Base-by-base conservation (phyloP, 1,140 invertebrate genomes). In the Lerema accius region DNA sequence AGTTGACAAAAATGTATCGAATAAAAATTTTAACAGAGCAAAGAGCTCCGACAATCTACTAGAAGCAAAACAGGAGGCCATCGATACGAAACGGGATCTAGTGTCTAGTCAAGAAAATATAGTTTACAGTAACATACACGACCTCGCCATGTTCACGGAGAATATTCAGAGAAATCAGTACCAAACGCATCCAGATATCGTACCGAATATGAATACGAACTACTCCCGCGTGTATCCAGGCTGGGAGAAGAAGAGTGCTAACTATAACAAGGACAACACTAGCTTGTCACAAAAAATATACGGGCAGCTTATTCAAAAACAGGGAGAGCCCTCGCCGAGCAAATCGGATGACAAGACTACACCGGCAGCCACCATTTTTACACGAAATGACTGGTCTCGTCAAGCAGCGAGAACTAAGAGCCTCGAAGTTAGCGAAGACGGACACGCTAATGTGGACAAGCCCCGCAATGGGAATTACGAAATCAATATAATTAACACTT, bases 381-480 rank as follows among this genome's bases (percentile, higher is more conserved):
- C 88, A 66, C 78, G 90, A 88, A 91, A 90, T 90, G 90, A 91
- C 83, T 91, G 90, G 90, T 85, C 89, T 89, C 87, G 90, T 86
- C 90, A 91, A 90, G 90, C 90, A 77, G 89, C 90, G 69, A 88
- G 90, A 77, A 91, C 90, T n/a, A 91, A 91, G 56, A 91, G 90
- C 71, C 82, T 91, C 62, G 90, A 91, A 66, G 86, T 86, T 10
- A 84, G 69, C 58, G 86, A 87, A 46, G 86, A 90, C n/a, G 76
- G 72, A 15, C 79, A 82, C n/a, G 65, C 62, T 53, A 74, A 58
- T 26, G 26, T 56, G 10, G 85, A 87, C n/a, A 82, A 78, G 73
- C 40, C 65, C 43, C 84, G 82, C 35, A 87, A 83, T 59, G 76
- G 75, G 7, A 87, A 78, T 53, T 86, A 88, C 67, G 88, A 90